Base-by-base conservation (phyloP, 2,797 vertebrate genomes). In the Myioborus melanocephalus region DNA sequence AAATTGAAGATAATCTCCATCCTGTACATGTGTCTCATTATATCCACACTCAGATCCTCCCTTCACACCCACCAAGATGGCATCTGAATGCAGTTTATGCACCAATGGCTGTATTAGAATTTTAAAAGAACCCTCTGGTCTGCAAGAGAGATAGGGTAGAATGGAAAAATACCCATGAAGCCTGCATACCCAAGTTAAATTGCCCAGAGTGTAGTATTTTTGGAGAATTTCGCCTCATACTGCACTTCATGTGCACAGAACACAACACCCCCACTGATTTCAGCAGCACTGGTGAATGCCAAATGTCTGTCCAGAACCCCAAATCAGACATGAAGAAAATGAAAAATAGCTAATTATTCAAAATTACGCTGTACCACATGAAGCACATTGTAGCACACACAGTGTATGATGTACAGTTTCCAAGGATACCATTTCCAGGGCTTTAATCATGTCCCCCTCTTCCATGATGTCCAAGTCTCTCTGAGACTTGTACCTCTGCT, bases 401-500 rank as follows among this genome's bases (percentile, higher is more conserved):
- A 37, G 11, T 9, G 8, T 35, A 14, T 23, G 20, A 47, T 1
- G 9, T 10, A n/a, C 20, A 47, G 17, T 50, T 88, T 60, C 32
- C 52, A 57, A 65, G n/a, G 64, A 23, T n/a, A 70, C 8, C 3
- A 17, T 57, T 93, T 86, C 68, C 49, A 28, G 20, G 30, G 43
- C 21, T 57, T 80, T 49, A 69, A 18, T 19, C 1, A 1, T 7
- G 12, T 26, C 13, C 23, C 41, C 24, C 30, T 53, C 37, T 37
- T 72, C 28, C 32, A 23, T 0, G 0, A 12, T 76, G 18, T 7
- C 39, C 56, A 43, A 1, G 47, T 55, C 20, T 66, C 46, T 52
- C 37, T 39, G 24, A 63, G 75, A 28, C 34, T 57, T 18, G 14
- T 28, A 20, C 7, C 14, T 70, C 18, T 76, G 30, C 43, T 88